phyloP scores from a whole-genome alignment of 2,797 vertebrate genomes.

The Melanotaenia pygmaea region DNA sequence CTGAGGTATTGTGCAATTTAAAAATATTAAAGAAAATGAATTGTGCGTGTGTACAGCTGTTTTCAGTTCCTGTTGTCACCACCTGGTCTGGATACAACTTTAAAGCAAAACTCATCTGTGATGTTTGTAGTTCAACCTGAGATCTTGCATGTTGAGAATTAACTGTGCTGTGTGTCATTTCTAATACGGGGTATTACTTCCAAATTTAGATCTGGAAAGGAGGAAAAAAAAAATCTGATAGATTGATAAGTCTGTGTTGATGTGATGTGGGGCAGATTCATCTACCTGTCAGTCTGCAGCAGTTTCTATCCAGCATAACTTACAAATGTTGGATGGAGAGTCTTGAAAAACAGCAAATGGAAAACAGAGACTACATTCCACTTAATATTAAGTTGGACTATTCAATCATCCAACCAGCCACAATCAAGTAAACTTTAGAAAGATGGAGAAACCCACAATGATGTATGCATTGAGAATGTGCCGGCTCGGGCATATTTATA shows the following conservation, averaged over 20 bases:
- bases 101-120: not conserved
- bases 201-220: constrained; percentile 2
- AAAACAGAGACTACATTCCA: constrained; percentile 56
- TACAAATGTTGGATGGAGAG: constrained; percentile 16
- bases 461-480: constrained; percentile 32
- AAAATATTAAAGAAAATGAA: constrained; percentile 15
- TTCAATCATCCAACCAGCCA: constrained; percentile 29
- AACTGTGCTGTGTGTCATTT: constrained; percentile 1
- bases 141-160: not conserved
- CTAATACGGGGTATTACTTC: not conserved
- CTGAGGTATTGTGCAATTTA: constrained; percentile 71
- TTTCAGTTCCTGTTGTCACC: constrained; percentile 3
- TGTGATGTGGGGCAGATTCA: not conserved
- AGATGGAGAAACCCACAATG: constrained; percentile 39
- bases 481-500: constrained; percentile 42
- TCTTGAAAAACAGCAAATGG: constrained; percentile 14
- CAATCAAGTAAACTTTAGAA: constrained; percentile 50
- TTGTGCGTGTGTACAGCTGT: constrained; percentile 3
- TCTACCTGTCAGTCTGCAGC: constrained; percentile 20
- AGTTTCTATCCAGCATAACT: constrained; percentile 26
- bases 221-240: constrained; percentile 2
- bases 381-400: constrained; percentile 22
- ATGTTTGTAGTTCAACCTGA: constrained; percentile 13
- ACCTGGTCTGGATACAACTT: constrained; percentile 1
- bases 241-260: constrained; percentile 12